Percentiles rank a stretch among this genome's conserved stretches.
Evolutionary conservation across 1,140 invertebrate genomes (phyloP).

Genomic region (Drosophila obscura): DNA sequence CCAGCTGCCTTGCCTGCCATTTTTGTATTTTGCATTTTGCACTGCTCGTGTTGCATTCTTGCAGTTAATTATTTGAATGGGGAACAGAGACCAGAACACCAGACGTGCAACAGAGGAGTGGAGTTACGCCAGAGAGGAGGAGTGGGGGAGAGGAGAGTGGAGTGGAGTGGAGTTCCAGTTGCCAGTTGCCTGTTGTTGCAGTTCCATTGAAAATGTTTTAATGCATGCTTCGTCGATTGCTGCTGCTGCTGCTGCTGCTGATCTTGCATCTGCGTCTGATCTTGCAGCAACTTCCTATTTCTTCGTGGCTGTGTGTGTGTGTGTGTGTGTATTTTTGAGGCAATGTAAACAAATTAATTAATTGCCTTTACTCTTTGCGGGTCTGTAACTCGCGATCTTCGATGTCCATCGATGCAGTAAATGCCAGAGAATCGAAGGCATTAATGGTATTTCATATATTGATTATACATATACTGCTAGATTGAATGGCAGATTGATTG

Average conservation of each 20-base stretch:
- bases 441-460: slow-evolving; percentile 8
- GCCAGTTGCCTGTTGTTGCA: slow-evolving; percentile 46
- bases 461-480: background rate
- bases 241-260: slow-evolving; percentile 20
- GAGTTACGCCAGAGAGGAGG: no score
- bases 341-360: slow-evolving; percentile 82
- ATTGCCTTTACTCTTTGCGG: slow-evolving; percentile 73
- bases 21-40: slow-evolving; percentile 48
- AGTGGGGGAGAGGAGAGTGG: slow-evolving; percentile 11
- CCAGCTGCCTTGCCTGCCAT: slow-evolving; percentile 39
- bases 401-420: slow-evolving; percentile 22
- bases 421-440: slow-evolving; percentile 16
- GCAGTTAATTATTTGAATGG: slow-evolving; percentile 78
- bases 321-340: slow-evolving; percentile 41
- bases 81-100: slow-evolving; percentile 50
- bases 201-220: slow-evolving; percentile 81
- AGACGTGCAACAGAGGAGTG: slow-evolving; percentile 3
- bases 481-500: no score
- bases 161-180: slow-evolving; percentile 26
- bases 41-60: slow-evolving; percentile 79
- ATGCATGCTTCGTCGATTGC: slow-evolving; percentile 76
- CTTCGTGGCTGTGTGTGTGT: slow-evolving; percentile 59
- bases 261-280: slow-evolving; percentile 79
- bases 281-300: slow-evolving; percentile 78
- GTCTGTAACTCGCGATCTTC: slow-evolving; percentile 48